Conservation (phyloP, 2,113 vertebrate species). For the Pseudorhombus dupliciocellatus region DNA sequence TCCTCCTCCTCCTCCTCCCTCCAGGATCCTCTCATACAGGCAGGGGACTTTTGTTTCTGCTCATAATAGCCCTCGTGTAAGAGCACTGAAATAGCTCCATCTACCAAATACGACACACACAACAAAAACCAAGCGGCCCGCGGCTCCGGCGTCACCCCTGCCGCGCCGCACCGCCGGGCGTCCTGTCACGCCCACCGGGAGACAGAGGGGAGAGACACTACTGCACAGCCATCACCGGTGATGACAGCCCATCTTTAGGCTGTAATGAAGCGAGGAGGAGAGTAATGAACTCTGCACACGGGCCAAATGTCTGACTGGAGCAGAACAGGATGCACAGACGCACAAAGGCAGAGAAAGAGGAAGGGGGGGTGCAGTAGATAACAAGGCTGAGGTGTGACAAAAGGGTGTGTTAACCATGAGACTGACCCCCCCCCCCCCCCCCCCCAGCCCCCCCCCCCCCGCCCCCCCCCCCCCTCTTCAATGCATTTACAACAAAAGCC, state of each 20-base stretch:
- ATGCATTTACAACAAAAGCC: conserved; percentile 36
- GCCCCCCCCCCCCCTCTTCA: conserved; percentile 11
- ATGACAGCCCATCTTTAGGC: conserved; percentile 76
- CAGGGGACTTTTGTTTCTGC: conserved; percentile 55
- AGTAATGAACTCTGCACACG: conserved; percentile 68
- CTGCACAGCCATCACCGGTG: conserved; percentile 52
- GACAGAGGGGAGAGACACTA: conserved; percentile 12
- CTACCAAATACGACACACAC: conserved; percentile 33
- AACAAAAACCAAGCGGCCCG: background rate
- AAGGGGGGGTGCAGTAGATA: conserved; percentile 31
- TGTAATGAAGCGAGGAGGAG: conserved; percentile 75
- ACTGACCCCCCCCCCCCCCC: conserved; percentile 32
- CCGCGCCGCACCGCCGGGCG: conserved; percentile 33
- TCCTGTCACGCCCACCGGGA: conserved; percentile 34
- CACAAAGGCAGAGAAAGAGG: conserved; percentile 29
- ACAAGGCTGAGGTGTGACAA: conserved; percentile 55
- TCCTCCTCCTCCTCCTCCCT: conserved; percentile 18
- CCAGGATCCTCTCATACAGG: conserved; percentile 34
- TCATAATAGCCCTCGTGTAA: conserved; percentile 31
- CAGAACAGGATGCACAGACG: conserved; percentile 46
- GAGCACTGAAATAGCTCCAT: conserved; percentile 33
- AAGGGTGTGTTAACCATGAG: conserved; percentile 45
- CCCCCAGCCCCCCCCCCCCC: conserved; percentile 18
- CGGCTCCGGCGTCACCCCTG: conserved; percentile 3
- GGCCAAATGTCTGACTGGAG: conserved; percentile 47